Base-by-base conservation (phyloP, 2,113 vertebrate species). In the Tachysurus fulvidraco region DNA sequence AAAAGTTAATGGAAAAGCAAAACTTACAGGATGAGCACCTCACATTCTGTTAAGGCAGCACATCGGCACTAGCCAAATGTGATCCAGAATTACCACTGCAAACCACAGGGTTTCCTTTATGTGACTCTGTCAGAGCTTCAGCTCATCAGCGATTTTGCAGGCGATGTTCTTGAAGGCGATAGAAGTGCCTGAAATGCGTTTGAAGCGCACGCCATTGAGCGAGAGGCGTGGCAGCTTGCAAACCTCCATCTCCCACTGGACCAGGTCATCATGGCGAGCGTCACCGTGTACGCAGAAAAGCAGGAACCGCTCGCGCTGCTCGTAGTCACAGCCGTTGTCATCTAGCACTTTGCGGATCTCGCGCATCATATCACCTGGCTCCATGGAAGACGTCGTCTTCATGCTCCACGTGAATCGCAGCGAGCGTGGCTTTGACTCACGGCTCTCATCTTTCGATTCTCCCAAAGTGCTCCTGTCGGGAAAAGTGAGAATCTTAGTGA, bases 181-280 rank as follows among this genome's bases (percentile, higher is more conserved):
- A 91, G 98, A 99, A 86, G 98, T 98, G 92, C 98, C 98, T 28
- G 98, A 98, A 94, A 99, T 99, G 95, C 98, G 94, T 93, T 99
- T 99, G 92, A 99, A 99, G 87, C 98, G 95, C 89, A 99, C 98
- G 81, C 98, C 98, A 0, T 99, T 99, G 91, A 99, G 97, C 17
- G 98, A 99, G 91, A 99, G 98, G 86, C 98, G 96, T 78, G 98
- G 98, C 93, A 99, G 95, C 93, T 99, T 99, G 96, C 98, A 99
- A 85, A 99, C 98, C 94, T 99, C 98, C 98, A 99, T 99, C 94
- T 99, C 98, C 98, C 98, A 99, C 91, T 99, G 98, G 67, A 99
- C 98, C 83, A 99, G 96, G 94, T 96, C 98, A 89, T 99, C 98
- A 92, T 98, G 97, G 74, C 97, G 96, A 0, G 98, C 97, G 0